A percentile compares a stretch with the other conserved stretches of the same genome.
Conservation (phyloP, 2,797 vertebrate species). For the Pyrocephalus nanus region DNA sequence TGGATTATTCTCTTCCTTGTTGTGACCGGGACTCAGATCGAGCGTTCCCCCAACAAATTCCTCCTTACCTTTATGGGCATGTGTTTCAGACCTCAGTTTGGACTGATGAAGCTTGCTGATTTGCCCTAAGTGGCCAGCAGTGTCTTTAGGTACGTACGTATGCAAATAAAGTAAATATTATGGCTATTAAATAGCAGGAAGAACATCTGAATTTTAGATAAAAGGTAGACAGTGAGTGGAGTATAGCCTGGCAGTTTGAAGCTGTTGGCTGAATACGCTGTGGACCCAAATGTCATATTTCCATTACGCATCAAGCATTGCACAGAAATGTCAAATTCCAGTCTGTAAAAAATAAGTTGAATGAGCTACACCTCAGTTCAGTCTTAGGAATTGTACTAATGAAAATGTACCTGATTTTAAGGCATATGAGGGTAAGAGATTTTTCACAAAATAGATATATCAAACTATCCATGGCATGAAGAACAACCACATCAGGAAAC, state of each 20-base stretch:
- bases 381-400: neutral
- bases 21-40: neutral
- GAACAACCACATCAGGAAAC: neutral
- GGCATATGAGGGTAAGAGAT: neutral
- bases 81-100: neutral
- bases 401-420: neutral
- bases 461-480: neutral
- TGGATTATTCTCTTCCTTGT: neutral
- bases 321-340: neutral
- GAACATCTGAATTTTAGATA: neutral
- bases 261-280: neutral
- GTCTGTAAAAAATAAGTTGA: neutral
- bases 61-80: neutral
- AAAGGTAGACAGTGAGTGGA: neutral
- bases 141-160: neutral
- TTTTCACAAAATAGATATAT: neutral
- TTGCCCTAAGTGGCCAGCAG: neutral
- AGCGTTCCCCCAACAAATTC: neutral
- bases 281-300: neutral
- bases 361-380: neutral
- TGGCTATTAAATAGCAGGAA: neutral
- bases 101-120: neutral
- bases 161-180: neutral
- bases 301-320: neutral
- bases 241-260: neutral